Evolutionary conservation across 2,888 invertebrate genomes (phyloP).

Genomic region (Tachystola acroxantha): DNA sequence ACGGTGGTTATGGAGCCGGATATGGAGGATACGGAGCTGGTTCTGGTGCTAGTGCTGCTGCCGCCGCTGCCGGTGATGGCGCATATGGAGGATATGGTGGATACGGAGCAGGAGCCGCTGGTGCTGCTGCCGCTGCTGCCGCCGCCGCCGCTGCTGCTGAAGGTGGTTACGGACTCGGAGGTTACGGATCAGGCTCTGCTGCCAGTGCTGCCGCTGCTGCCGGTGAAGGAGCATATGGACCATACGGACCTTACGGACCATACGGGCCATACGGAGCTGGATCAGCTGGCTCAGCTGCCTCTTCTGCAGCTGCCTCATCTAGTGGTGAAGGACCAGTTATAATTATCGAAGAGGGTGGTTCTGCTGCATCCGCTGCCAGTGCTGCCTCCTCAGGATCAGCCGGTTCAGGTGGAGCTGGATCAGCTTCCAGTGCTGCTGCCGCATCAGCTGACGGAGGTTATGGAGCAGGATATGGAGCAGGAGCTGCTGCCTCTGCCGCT

Average conservation of each 20-base stretch:
- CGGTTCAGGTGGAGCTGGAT: background rate
- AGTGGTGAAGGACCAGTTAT: background rate
- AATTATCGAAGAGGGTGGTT: slow-evolving; percentile 1
- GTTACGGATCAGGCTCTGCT: background rate
- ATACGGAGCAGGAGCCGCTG: background rate
- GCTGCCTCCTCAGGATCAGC: background rate
- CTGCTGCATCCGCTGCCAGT: slow-evolving; percentile 5
- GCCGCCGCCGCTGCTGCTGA: background rate
- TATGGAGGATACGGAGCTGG: background rate
- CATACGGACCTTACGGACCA: slow-evolving; percentile 2
- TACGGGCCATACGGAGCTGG: background rate
- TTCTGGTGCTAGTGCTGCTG: background rate
- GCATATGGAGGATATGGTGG: background rate
- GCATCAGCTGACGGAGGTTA: too few species aligned
- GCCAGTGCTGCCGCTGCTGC: background rate
- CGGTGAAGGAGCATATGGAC: slow-evolving; percentile 1
- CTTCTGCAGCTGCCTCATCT: background rate
- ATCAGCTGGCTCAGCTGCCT: background rate
- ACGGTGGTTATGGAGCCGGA: background rate
- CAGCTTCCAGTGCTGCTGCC: background rate
- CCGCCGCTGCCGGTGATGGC: background rate
- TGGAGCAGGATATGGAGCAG: background rate
- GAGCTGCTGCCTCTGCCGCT: background rate
- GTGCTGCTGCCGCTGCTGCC: background rate
- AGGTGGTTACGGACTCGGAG: background rate